Evolutionary conservation across 30 jellyfish, hydroid and myxozoan genomes (phyloP).

Genomic region (Turritopsis dohrnii): DNA sequence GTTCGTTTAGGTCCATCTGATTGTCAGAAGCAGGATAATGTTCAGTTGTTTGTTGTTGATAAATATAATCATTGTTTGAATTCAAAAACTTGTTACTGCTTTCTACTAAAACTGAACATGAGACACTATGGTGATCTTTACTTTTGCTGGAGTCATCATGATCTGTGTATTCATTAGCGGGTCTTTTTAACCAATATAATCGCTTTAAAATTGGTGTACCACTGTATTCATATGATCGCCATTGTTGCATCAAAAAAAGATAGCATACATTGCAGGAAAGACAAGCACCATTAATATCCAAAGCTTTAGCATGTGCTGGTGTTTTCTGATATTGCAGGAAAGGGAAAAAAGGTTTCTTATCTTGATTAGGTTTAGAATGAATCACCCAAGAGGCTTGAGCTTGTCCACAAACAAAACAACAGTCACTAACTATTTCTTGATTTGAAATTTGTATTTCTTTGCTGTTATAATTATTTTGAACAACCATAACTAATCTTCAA

Average conservation of each 20-base stretch:
- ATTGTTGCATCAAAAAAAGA: conserved; percentile 75
- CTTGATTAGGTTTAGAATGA: conserved; percentile 35
- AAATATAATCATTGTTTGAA: neutral
- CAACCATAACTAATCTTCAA: neutral
- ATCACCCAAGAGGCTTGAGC: conserved; percentile 56
- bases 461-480: neutral
- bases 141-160: conserved; percentile 6
- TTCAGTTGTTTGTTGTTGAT: neutral
- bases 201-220: conserved; percentile 61
- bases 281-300: conserved; percentile 32
- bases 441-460: neutral
- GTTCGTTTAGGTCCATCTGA: neutral
- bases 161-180: neutral
- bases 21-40: neutral
- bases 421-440: neutral
- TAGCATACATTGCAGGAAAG: conserved; percentile 67
- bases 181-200: conserved; percentile 57
- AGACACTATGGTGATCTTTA: neutral
- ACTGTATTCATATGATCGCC: conserved; percentile 61
- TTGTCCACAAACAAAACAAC: conserved; percentile 74
- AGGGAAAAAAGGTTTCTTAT: conserved; percentile 67
- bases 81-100: neutral
- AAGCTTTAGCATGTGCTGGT: conserved; percentile 26
- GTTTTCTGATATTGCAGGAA: conserved; percentile 63
- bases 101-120: conserved; percentile 6